Conservation (phyloP, 2,888 invertebrate genomes). For the Temnothorax ravouxi region DNA sequence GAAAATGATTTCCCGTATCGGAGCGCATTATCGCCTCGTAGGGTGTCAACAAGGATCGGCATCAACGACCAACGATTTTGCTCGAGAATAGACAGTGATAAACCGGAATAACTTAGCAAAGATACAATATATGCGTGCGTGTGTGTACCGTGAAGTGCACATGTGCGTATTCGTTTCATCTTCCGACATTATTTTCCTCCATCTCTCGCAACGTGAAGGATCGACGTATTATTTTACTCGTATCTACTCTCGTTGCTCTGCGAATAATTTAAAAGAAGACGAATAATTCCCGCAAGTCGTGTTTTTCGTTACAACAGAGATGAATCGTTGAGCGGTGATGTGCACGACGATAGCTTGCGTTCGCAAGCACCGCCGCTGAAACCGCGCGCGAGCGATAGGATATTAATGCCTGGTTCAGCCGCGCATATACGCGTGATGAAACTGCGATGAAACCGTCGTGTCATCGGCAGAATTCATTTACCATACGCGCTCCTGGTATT, state of each 20-base stretch:
- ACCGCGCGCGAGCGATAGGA: constrained; percentile 11
- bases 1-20: constrained; percentile 62
- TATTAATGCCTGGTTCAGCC: constrained; percentile 38
- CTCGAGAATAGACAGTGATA: constrained; percentile 11
- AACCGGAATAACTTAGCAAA: constrained; percentile 20
- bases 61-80: constrained; percentile 28
- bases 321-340: constrained; percentile 8
- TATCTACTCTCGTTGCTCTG: background rate
- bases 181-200: background rate
- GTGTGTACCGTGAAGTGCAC: background rate
- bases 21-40: background rate
- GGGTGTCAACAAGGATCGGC: constrained; percentile 28
- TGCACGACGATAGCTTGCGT: background rate
- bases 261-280: background rate
- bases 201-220: background rate
- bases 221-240: constrained; percentile 5
- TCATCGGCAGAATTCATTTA: constrained; percentile 54
- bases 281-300: background rate
- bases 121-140: background rate
- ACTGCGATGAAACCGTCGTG: constrained; percentile 31
- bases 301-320: background rate
- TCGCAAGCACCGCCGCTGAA: background rate
- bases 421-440: constrained; percentile 21
- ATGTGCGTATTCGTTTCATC: background rate
- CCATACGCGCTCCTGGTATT: constrained; percentile 12